Evolutionary conservation across 2,888 invertebrate genomes (phyloP).

Genomic region (Tetragonula carbonaria): DNA sequence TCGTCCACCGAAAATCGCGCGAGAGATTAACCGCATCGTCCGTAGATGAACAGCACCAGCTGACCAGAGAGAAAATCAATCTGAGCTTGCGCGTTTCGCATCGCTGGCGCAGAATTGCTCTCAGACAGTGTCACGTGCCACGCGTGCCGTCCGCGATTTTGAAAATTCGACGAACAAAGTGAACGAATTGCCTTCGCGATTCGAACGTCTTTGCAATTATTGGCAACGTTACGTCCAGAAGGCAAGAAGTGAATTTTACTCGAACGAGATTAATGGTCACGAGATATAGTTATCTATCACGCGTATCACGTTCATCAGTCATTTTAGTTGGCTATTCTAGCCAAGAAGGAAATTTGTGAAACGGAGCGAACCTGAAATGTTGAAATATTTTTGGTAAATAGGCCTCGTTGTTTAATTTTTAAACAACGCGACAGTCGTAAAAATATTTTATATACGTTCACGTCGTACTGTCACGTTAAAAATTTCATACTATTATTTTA

Average conservation of each 20-base stretch:
- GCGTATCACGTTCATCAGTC: background rate
- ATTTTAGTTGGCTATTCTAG: background rate
- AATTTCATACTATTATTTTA: background rate
- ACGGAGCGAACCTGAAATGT: background rate
- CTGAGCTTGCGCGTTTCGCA: slow-evolving; percentile 66
- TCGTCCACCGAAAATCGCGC: slow-evolving; percentile 12
- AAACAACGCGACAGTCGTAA: background rate
- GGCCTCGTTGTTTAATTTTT: background rate
- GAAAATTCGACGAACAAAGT: background rate
- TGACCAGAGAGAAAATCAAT: slow-evolving; percentile 70
- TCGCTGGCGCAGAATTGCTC: background rate
- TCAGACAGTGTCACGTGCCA: slow-evolving; percentile 6
- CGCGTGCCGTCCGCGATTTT: background rate
- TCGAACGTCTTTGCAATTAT: background rate
- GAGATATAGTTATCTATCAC: background rate
- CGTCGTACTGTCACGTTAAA: too few species aligned
- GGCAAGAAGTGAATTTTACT: background rate
- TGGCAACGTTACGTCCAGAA: background rate
- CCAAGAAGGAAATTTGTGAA: background rate
- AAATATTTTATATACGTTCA: background rate
- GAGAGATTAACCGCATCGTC: slow-evolving; percentile 41
- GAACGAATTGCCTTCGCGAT: background rate
- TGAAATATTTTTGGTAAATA: background rate
- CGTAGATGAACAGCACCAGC: slow-evolving; percentile 47
- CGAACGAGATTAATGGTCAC: too few species aligned